phyloP scores from a whole-genome alignment of 1,140 invertebrate species.

The Drosophila sulfurigaster region DNA sequence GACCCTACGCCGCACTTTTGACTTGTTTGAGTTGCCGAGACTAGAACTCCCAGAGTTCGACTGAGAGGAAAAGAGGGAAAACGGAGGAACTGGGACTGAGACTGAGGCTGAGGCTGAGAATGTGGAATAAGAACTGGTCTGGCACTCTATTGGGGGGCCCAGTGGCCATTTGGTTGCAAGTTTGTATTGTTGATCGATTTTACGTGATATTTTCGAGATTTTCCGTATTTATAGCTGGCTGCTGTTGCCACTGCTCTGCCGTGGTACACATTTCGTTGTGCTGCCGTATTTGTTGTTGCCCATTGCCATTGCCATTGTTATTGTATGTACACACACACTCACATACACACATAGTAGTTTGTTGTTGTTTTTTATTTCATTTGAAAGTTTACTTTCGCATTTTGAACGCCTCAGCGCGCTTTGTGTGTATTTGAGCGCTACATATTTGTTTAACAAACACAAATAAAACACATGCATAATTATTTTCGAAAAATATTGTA shows the following conservation, averaged over 20 bases:
- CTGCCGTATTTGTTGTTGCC: slow-evolving; percentile 67
- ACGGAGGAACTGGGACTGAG: background rate
- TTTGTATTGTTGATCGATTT: slow-evolving; percentile 85
- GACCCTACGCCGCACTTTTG: slow-evolving; percentile 66
- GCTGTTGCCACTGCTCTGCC: slow-evolving; percentile 47
- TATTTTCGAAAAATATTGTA: slow-evolving; percentile 83
- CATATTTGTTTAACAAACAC: slow-evolving; percentile 82
- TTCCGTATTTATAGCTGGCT: slow-evolving; percentile 83
- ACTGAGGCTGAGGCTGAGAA: background rate
- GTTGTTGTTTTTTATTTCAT: slow-evolving; percentile 73
- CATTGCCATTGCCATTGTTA: slow-evolving; percentile 43
- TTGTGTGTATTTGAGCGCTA: slow-evolving; percentile 58
- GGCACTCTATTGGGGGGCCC: slow-evolving; percentile 49
- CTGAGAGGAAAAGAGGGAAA: background rate
- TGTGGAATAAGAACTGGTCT: slow-evolving; percentile 10
- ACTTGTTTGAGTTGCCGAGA: slow-evolving; percentile 73
- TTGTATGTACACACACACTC: slow-evolving; percentile 30
- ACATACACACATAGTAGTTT: slow-evolving; percentile 17
- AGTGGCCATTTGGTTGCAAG: slow-evolving; percentile 80
- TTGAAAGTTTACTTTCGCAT: slow-evolving; percentile 83
- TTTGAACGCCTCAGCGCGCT: slow-evolving; percentile 75
- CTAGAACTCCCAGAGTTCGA: background rate
- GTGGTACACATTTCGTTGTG: slow-evolving; percentile 62
- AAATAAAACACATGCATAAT: slow-evolving; percentile 84
- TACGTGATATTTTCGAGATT: slow-evolving; percentile 85